Conservation (phyloP, 2,888 invertebrate genomes). For the Pristionchus entomophagus region DNA sequence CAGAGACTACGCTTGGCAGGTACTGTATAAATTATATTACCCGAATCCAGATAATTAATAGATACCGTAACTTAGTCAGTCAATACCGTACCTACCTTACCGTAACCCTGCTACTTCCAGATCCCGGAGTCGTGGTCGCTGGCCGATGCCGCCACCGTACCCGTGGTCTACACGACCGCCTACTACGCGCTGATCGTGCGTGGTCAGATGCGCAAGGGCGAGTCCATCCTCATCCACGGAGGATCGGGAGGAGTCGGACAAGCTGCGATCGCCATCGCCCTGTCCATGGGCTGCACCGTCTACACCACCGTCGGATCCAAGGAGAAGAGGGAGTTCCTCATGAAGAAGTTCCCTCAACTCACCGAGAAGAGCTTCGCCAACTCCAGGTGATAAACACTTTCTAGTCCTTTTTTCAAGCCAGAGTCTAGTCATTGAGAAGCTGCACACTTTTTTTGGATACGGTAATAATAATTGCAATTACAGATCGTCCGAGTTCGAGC, state of each 20-base stretch:
- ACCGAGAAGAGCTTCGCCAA: slow-evolving; percentile 79
- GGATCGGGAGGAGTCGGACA: slow-evolving; percentile 83
- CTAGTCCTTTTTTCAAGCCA: background rate
- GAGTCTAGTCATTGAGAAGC: too few relatives aligned
- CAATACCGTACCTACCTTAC: slow-evolving; percentile 57
- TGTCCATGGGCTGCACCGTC: slow-evolving; percentile 88
- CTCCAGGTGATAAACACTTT: background rate
- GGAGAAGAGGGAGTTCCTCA: slow-evolving; percentile 83
- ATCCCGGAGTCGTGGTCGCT: slow-evolving; percentile 78
- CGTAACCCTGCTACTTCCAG: background rate
- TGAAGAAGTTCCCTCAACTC: slow-evolving; percentile 88
- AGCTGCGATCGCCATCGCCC: slow-evolving; percentile 94
- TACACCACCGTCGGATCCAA: slow-evolving; percentile 86
- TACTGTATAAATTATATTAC: slow-evolving; percentile 36
- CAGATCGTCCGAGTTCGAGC: slow-evolving; percentile 94
- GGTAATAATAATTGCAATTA: slow-evolving; percentile 49
- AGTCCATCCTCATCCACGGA: slow-evolving; percentile 75
- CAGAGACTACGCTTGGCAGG: slow-evolving; percentile 75
- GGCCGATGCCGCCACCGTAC: slow-evolving; percentile 77
- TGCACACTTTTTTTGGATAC: background rate
- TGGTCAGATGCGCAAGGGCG: slow-evolving; percentile 81
- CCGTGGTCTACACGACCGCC: slow-evolving; percentile 78
- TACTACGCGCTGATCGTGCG: slow-evolving; percentile 90
- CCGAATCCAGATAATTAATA: background rate
- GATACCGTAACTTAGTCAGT: too few relatives aligned